These are phyloP conservation scores for Stenotaenia linearis DNA, from an alignment of 2,888 invertebrate genomes.

Conservation along the genomic window DNA sequence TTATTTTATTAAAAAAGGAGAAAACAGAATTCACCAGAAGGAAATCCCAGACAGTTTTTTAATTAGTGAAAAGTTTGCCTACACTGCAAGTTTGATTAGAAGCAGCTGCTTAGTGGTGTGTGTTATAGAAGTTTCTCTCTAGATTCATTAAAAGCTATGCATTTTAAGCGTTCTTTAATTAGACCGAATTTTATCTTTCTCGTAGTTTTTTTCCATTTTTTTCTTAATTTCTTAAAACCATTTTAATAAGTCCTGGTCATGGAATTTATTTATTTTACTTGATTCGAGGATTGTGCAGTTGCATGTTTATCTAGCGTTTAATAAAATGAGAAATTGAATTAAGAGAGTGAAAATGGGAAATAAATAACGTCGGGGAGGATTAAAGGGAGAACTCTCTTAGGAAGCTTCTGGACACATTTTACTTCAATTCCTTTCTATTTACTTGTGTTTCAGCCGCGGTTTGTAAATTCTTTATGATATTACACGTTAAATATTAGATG, in stretches of 20 bases:
- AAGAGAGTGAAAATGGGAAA: background rate
- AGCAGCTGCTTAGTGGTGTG: conserved; percentile 10
- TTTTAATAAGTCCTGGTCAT: background rate
- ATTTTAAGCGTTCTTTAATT: conserved; percentile 19
- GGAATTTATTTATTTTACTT: background rate
- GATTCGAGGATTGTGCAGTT: background rate
- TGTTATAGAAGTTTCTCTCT: conserved; percentile 24
- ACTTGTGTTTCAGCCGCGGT: no score
- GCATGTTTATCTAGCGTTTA: background rate
- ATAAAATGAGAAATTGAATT: background rate
- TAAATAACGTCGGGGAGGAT: background rate
- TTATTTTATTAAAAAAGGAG: conserved; percentile 4
- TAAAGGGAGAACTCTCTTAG: background rate
- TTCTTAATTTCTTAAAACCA: background rate
- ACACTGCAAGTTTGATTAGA: conserved; percentile 12
- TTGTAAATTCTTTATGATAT: no score
- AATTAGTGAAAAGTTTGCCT: conserved; percentile 14
- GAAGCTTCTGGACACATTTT: no score
- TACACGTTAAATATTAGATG: no score
- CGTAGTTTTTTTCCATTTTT: background rate
- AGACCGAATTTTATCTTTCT: background rate
- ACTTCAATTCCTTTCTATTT: no score
- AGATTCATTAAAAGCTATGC: conserved; percentile 19
- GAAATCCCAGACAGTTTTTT: conserved; percentile 26
- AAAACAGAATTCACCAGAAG: background rate